Conservation (phyloP, 1,140 invertebrate genomes). For the Maconellicoccus hirsutus region DNA sequence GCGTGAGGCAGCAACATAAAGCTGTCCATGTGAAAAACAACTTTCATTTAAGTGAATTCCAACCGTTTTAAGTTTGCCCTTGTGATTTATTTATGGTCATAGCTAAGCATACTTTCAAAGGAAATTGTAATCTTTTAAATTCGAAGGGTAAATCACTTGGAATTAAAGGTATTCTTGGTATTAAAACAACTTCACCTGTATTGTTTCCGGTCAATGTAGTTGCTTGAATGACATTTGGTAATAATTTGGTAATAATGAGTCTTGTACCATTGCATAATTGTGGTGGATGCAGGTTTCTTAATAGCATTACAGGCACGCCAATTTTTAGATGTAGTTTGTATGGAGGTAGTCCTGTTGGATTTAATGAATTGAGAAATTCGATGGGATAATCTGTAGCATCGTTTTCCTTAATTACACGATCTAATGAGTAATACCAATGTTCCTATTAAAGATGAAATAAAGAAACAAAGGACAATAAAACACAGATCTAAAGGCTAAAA, state of each 20-base stretch:
- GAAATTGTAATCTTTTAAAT: slow-evolving; percentile 41
- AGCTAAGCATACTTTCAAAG: slow-evolving; percentile 38
- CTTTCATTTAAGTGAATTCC: not conserved
- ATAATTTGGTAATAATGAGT: not conserved
- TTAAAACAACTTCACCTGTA: slow-evolving; percentile 20
- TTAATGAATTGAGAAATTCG: slow-evolving; percentile 22
- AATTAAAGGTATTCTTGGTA: slow-evolving; percentile 30
- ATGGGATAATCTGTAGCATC: not conserved
- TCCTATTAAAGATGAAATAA: not conserved
- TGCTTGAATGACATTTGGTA: slow-evolving; percentile 24
- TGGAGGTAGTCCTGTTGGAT: slow-evolving; percentile 11
- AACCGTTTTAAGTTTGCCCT: slow-evolving; percentile 31
- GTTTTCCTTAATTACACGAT: no score
- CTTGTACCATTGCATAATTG: slow-evolving; percentile 30
- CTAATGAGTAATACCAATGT: no score
- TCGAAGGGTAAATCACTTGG: slow-evolving; percentile 34
- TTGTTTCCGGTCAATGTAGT: not conserved
- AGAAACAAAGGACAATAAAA: not conserved
- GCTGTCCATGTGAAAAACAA: slow-evolving; percentile 12
- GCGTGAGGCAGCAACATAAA: slow-evolving; percentile 18
- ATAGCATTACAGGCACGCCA: not conserved
- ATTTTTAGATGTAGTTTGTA: not conserved
- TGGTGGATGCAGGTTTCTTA: slow-evolving; percentile 26
- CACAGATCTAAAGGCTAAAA: no score
- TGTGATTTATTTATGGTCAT: slow-evolving; percentile 46